Conservation (phyloP, 92 coral and sea anemone genomes). For the Blastomussa wellsi region DNA sequence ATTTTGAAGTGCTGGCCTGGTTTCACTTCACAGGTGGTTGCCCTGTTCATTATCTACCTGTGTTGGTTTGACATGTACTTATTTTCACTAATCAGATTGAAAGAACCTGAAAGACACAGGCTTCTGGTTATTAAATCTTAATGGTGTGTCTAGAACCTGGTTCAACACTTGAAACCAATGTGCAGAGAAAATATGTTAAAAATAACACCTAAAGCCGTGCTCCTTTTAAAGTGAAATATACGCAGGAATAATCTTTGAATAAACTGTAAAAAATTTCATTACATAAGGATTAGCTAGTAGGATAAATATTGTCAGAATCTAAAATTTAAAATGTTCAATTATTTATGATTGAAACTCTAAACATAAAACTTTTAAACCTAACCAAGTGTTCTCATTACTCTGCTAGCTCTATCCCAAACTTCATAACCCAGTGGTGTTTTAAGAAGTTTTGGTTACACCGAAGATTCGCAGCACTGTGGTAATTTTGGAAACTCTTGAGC, state of each 20-base stretch:
- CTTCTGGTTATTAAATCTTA: conserved; percentile 42
- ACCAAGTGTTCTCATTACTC: conserved; percentile 79
- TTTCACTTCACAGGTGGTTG: conserved; percentile 19
- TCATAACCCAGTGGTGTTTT: conserved; percentile 59
- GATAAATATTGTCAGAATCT: conserved; percentile 37
- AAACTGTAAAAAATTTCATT: neutral
- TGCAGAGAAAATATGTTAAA: conserved; percentile 4
- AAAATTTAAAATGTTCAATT: conserved; percentile 66
- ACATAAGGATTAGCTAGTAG: neutral
- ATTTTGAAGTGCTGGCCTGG: conserved; percentile 11
- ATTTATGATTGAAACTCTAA: conserved; percentile 58
- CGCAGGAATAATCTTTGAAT: neutral
- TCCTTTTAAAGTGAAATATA: neutral
- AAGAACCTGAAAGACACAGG: conserved; percentile 33
- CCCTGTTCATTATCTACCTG: conserved; percentile 37
- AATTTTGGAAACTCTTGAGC: conserved; percentile 12
- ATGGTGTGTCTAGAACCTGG: conserved; percentile 40
- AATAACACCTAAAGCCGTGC: neutral
- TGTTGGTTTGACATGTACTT: conserved; percentile 33
- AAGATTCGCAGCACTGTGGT: conserved; percentile 14
- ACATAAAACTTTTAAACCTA: conserved; percentile 71
- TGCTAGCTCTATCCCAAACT: conserved; percentile 74
- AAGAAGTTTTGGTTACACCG: conserved; percentile 42
- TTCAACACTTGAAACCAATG: conserved; percentile 41
- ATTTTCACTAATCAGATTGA: conserved; percentile 41